Conservation (phyloP, 2,888 invertebrate genomes). For the Drosophila anomalata region DNA sequence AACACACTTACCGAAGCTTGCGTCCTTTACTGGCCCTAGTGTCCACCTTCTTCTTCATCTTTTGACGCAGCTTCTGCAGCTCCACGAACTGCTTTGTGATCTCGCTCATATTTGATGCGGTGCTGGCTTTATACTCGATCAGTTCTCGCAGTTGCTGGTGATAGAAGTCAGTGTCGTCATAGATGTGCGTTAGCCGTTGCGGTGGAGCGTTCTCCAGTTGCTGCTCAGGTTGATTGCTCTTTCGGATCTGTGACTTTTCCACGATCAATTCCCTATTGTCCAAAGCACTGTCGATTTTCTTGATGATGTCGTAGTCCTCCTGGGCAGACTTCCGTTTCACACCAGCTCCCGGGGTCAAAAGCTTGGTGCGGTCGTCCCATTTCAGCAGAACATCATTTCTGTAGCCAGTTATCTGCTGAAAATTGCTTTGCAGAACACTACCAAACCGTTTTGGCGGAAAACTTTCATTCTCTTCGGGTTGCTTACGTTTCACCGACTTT, state of each 20-base stretch:
- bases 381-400: slow-evolving; percentile 94
- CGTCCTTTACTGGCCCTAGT: slow-evolving; percentile 97
- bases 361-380: slow-evolving; percentile 96
- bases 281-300: slow-evolving; percentile 93
- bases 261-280: slow-evolving; percentile 90
- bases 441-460: slow-evolving; percentile 81
- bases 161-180: slow-evolving; percentile 99
- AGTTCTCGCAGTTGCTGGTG: slow-evolving; percentile 95
- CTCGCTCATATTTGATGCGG: slow-evolving; percentile 92
- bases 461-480: slow-evolving; percentile 28
- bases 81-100: slow-evolving; percentile 96
- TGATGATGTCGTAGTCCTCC: slow-evolving; percentile 85
- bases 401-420: slow-evolving; percentile 87
- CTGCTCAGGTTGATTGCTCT: slow-evolving; percentile 86
- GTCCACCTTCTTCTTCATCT: slow-evolving; percentile 96
- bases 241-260: slow-evolving; percentile 91
- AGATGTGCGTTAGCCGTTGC: slow-evolving; percentile 87
- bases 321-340: slow-evolving; percentile 85
- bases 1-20: slow-evolving; percentile 87
- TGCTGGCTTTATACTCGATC: slow-evolving; percentile 94
- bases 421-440: slow-evolving; percentile 84
- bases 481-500: slow-evolving; percentile 82
- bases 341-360: slow-evolving; percentile 87
- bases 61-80: slow-evolving; percentile 94
- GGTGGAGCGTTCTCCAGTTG: slow-evolving; percentile 11